A percentile compares a stretch with the other conserved stretches of the same genome.
Conservation (phyloP, 2,797 vertebrate species). For the Mus minutoides region DNA sequence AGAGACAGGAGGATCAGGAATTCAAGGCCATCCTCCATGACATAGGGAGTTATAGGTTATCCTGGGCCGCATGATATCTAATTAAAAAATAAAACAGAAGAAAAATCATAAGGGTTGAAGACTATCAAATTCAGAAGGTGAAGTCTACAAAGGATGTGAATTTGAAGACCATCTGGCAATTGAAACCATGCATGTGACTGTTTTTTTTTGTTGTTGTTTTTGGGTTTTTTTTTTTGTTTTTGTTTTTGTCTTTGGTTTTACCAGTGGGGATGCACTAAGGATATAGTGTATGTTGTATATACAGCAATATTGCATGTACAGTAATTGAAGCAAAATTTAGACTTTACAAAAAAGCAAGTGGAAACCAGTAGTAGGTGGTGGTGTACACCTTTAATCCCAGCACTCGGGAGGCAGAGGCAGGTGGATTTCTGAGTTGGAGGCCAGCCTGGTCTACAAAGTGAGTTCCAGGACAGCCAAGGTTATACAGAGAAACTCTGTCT, state of each 20-base stretch:
- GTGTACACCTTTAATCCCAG: neutral
- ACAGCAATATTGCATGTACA: neutral
- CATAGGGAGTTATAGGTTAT: neutral
- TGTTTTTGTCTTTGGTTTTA: neutral
- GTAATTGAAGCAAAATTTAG: conserved; percentile 9
- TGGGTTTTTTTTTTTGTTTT: neutral
- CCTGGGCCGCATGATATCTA: neutral
- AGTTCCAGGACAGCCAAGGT: neutral
- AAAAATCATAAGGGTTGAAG: neutral
- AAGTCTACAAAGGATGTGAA: neutral
- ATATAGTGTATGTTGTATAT: neutral
- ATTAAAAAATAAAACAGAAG: neutral
- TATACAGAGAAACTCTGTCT: neutral
- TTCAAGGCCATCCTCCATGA: neutral
- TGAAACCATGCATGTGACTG: neutral
- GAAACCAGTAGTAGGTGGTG: neutral
- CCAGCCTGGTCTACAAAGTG: neutral
- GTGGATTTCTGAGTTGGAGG: neutral
- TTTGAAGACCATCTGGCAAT: neutral
- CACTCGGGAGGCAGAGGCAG: neutral
- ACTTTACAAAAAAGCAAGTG: neutral
- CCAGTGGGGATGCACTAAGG: neutral
- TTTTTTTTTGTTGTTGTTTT: neutral
- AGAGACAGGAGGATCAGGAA: neutral
- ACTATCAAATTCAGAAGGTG: neutral